Evolutionary conservation across 30 jellyfish, hydroid and myxozoan species (phyloP).

Genomic region (Turritopsis dohrnii): DNA sequence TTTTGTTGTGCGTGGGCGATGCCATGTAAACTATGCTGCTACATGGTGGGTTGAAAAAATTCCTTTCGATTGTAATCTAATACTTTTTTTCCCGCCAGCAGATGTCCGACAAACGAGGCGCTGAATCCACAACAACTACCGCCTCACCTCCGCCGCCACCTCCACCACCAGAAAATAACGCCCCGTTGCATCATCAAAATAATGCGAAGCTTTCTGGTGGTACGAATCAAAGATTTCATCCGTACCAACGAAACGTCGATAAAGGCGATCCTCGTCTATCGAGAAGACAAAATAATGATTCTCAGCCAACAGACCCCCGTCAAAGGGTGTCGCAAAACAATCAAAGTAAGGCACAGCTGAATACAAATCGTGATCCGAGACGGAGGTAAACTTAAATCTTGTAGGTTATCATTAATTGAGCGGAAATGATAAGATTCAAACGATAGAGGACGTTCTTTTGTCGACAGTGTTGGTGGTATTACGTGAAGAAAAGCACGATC

Average conservation of each 20-base stretch:
- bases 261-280: slow-evolving; percentile 18
- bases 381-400: slow-evolving; percentile 21
- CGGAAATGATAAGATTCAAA: not conserved
- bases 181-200: not conserved
- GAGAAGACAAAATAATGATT: slow-evolving; percentile 19
- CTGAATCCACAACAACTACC: not conserved
- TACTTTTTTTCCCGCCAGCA: not conserved
- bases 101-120: not conserved
- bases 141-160: slow-evolving; percentile 32
- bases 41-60: not conserved
- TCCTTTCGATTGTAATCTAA: not conserved
- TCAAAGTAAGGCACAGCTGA: slow-evolving; percentile 2
- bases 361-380: slow-evolving; percentile 21
- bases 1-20: not conserved
- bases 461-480: not conserved
- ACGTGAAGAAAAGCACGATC: too few species aligned
- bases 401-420: not conserved
- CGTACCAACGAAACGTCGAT: slow-evolving; percentile 13
- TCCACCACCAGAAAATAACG: slow-evolving; percentile 14
- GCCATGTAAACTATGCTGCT: not conserved
- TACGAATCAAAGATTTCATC: slow-evolving; percentile 8
- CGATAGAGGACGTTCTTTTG: too few species aligned
- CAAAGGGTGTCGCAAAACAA: slow-evolving; percentile 12
- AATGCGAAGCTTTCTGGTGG: not conserved
- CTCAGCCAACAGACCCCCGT: slow-evolving; percentile 9